Evolutionary conservation across 2,888 invertebrate genomes (phyloP), one percentile per base, ranked within the genome.

Genomic region (Arctia plantaginis): DNA sequence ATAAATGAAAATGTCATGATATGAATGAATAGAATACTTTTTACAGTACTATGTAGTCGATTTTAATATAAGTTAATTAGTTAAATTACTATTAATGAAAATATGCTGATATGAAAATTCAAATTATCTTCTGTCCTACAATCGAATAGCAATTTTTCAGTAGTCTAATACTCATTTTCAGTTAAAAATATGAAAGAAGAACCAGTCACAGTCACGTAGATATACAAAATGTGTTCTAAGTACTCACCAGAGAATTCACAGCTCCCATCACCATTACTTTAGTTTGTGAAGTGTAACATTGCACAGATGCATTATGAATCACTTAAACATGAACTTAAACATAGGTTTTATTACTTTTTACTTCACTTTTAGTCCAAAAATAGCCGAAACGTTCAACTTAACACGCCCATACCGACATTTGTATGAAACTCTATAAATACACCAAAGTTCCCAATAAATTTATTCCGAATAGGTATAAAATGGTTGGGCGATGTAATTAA

Each of bases 321-420:
- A 82, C 83, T 78, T 73, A 41, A 15, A 81, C 77, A 75, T 75
- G 71, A 77, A 76, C 78, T 77, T 81, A 62, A 35, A 67, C 75
- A 51, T 66, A 62, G 69, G 73, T 75, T 80, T 73, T 73, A 78
- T 33, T 78, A 65, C 73, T 73, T 80, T 80, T 82, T 71, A 41
- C 64, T 79, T 76, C 67, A 74, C 71, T 75, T 76, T 69, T 23
- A 71, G 47, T 70, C 83, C 76, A 81, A 81, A 85, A 83, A 84
- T 85, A 85, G 79, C 41, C 18, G 3, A 71, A 67, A 76, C 59
- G 39, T 71, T 47, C 75, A 78, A 78, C 76, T 67, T 68, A 75
- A 88, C 88, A 92, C 93, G 91, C 93, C 93, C 90, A 74, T 80
- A 80, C 70, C 39, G 62, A 47, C 73, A 67, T 41, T 44, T 64